Conservation (phyloP, 2,888 invertebrate genomes). For the Xestobium rufovillosum region DNA sequence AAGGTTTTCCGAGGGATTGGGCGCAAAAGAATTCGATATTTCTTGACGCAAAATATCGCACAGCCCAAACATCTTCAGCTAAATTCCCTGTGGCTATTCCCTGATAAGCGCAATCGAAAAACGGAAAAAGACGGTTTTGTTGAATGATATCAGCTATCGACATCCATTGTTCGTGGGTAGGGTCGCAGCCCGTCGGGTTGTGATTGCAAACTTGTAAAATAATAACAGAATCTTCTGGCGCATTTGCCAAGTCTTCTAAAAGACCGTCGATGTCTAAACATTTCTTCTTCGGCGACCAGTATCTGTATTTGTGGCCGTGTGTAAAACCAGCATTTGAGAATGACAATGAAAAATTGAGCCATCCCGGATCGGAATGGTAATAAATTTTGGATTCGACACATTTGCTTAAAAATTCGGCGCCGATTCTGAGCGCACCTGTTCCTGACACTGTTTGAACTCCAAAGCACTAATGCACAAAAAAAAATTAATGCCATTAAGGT, state of each 20-base stretch:
- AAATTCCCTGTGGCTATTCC: conserved; percentile 96
- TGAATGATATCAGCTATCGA: conserved; percentile 78
- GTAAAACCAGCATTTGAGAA: conserved; percentile 81
- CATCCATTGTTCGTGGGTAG: conserved; percentile 87
- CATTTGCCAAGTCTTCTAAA: conserved; percentile 67
- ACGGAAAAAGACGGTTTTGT: conserved; percentile 76
- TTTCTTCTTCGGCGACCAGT: conserved; percentile 74
- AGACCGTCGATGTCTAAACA: conserved; percentile 70
- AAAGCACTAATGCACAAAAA: too few relatives aligned
- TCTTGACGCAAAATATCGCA: conserved; percentile 77
- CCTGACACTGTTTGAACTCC: conserved; percentile 92
- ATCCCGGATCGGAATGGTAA: conserved; percentile 89
- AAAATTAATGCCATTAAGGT: too few relatives aligned
- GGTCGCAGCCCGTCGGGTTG: conserved; percentile 97
- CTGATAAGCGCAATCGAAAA: conserved; percentile 92
- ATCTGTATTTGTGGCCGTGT: conserved; percentile 74
- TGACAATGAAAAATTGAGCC: conserved; percentile 92
- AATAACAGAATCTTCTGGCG: conserved; percentile 78
- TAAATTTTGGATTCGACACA: conserved; percentile 62
- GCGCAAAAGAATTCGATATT: conserved; percentile 90
- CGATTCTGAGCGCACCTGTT: conserved; percentile 85
- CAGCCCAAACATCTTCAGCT: conserved; percentile 85
- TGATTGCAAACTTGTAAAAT: conserved; percentile 95
- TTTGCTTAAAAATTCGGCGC: conserved; percentile 77
- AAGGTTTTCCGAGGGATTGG: conserved; percentile 99